Evolutionary conservation across 2,113 vertebrate species (phyloP), one percentile per base, ranked within the genome.

Genomic region (Pontoporia blainvillei): DNA sequence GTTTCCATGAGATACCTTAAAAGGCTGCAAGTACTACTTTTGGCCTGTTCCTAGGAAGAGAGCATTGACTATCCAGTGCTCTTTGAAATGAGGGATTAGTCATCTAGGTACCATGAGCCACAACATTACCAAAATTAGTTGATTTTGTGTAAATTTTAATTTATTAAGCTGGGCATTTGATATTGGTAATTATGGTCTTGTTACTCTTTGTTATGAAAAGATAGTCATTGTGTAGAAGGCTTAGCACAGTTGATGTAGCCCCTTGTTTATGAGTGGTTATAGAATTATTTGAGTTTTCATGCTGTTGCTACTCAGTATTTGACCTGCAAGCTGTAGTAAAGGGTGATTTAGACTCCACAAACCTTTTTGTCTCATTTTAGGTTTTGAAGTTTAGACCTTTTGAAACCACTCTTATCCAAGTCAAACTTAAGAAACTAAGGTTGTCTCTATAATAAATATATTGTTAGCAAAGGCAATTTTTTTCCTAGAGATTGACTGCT

Each of bases 361-460:
- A 21, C 5, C 21, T 71, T 81, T 90, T 86, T 61, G 34, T 54
- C 11, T 90, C 18, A 75, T 57, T 96, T 95, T 72, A 87, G 27
- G 0, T 94, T 91, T 95, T 46, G 44, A 91, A 69, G 17, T 78
- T 73, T 52, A 94, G 54, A 66, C 57, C 17, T 86, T 90, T 88
- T 79, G 59, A 92, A 95, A 85, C 3, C 21, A 95, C 8, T 86
- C 94, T 97, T 90, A 95, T 96, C 39, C 18, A 90, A 83, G 85
- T 96, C 67, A 96, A 75, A 92, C 39, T 76, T 92, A 71, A 88
- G 41, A 92, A 92, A 94, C 72, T 75, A 92, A 89, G 34, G 12
- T 92, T 92, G 79, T 86, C 13, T 10, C 5, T 5, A 4, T 75
- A 91, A 91, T 93, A 92, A 93, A 79, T 41, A 34, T 54, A 12